Base-by-base conservation (phyloP, 2,888 invertebrate genomes). In the Tuta absoluta region DNA sequence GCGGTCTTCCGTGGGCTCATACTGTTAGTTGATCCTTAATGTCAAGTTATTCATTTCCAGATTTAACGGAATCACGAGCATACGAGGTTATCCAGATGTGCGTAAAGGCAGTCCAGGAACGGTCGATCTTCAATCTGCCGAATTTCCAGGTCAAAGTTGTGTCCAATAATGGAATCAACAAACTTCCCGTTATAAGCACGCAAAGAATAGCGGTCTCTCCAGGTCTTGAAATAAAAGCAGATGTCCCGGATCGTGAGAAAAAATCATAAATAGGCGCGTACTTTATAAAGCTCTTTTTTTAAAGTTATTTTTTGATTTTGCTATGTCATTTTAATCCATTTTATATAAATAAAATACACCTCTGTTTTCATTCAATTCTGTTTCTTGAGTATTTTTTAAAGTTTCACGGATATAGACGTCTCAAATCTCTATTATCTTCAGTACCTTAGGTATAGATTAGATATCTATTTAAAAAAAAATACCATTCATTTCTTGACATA, bases 101-200 rank as follows among this genome's bases (percentile, higher is more conserved):
- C 80, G 94, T 99, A 2, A 91, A 93, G 59, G 98, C 99, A 87
- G 95, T 99, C 63, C 96, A 97, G 70, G 95, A 95, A 75, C 93
- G 99, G 64, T 93, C 99, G 67, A 94, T 98, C 75, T 93, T 98
- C 63, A 98, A 96, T 86, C 91, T 99, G 68, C 96, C 97, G 1
- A 95, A 95, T 74, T 99, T 99, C 83, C 95, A 95, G 79, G 96
- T 99, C 5, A 94, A 96, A 75, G 91, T 96, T 61, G 93, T 99
- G 66, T 95, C 96, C 76, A 95, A 95, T 75, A 86, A 96, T 74
- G 99, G 99, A 24, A 94, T 98, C 66, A 93, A 93, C 65, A 93
- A 94, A 63, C 78, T 97, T 80, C 94, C 95, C 0, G 82, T 92
- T 62, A 96, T 97, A 65, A 94, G 67, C 0, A 70, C 79, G 1